phyloP scores from a whole-genome alignment of 2,888 invertebrate species.

The Notodonta ziczac region DNA sequence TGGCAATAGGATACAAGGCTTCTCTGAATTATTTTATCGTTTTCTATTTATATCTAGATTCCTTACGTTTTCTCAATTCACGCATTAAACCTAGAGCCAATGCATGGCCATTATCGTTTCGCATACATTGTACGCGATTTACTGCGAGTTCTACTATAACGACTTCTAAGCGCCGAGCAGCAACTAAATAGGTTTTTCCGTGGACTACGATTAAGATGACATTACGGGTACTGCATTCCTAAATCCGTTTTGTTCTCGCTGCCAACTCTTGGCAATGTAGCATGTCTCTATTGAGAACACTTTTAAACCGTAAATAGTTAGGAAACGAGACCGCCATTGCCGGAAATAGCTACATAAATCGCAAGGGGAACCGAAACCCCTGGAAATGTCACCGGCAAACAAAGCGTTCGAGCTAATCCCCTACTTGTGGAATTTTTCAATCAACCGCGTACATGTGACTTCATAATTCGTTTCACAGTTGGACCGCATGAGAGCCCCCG shows the following conservation, averaged over 20 bases:
- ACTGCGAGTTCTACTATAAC: slow-evolving; percentile 2
- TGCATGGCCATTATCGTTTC: not conserved
- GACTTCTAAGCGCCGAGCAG: not conserved
- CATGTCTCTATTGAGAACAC: slow-evolving; percentile 13
- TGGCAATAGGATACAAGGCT: no score
- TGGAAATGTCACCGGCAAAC: slow-evolving; percentile 64
- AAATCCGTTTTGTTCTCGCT: not conserved
- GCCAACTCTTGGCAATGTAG: slow-evolving; percentile 6
- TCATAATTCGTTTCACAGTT: slow-evolving; percentile 68
- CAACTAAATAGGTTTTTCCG: not conserved
- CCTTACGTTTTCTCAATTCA: not conserved
- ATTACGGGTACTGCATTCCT: slow-evolving; percentile 1
- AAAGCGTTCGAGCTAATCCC: slow-evolving; percentile 62
- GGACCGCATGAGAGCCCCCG: slow-evolving; percentile 51
- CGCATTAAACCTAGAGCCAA: not conserved
- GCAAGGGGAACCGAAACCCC: slow-evolving; percentile 56
- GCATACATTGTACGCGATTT: not conserved
- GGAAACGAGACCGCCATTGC: slow-evolving; percentile 36
- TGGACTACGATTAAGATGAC: not conserved
- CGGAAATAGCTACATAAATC: slow-evolving; percentile 61
- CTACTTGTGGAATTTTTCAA: slow-evolving; percentile 75
- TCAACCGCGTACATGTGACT: slow-evolving; percentile 71
- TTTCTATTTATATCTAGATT: not conserved
- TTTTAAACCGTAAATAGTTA: slow-evolving; percentile 19
- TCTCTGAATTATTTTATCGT: no score